Evolutionary conservation across 2,113 vertebrate genomes (phyloP).

Genomic region (Peromyscus polionotus): DNA sequence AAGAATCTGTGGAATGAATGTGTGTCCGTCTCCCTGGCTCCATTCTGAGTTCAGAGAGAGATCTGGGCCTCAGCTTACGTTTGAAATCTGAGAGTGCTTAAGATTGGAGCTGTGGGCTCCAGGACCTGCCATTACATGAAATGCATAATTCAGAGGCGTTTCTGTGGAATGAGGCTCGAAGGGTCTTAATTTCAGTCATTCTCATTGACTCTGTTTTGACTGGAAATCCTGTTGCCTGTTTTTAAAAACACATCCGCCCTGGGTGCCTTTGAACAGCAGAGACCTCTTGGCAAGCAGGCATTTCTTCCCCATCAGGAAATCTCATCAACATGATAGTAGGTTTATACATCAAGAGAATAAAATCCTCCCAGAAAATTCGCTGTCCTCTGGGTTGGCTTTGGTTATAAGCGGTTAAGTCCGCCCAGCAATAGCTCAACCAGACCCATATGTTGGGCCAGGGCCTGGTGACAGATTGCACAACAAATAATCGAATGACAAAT

Average conservation of each 20-base stretch:
- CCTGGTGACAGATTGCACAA: neutral
- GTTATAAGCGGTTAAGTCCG: neutral
- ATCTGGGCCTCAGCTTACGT: neutral
- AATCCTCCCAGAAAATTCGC: conserved; percentile 21
- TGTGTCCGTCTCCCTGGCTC: neutral
- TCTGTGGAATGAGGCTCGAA: neutral
- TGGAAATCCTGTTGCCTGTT: conserved; percentile 64
- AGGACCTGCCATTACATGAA: conserved; percentile 3
- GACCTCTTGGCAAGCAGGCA: conserved; percentile 12
- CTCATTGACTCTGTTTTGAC: conserved; percentile 72
- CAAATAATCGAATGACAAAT: neutral
- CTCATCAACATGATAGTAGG: conserved; percentile 62
- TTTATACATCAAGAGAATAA: conserved; percentile 38
- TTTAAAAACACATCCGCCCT: conserved; percentile 30
- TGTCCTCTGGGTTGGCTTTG: neutral
- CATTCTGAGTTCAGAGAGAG: neutral
- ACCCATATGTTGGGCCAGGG: neutral
- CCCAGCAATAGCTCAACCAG: neutral
- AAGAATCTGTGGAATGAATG: conserved; percentile 47
- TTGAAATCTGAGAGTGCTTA: conserved; percentile 22
- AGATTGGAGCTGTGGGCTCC: neutral
- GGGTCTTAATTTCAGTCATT: conserved; percentile 57
- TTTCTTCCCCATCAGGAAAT: conserved; percentile 60
- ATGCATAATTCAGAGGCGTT: neutral
- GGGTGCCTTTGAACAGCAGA: conserved; percentile 10